Percentiles rank a stretch among this genome's conserved stretches.
Evolutionary conservation across 1,140 invertebrate species (phyloP).

Genomic region (Cephus cinctus): DNA sequence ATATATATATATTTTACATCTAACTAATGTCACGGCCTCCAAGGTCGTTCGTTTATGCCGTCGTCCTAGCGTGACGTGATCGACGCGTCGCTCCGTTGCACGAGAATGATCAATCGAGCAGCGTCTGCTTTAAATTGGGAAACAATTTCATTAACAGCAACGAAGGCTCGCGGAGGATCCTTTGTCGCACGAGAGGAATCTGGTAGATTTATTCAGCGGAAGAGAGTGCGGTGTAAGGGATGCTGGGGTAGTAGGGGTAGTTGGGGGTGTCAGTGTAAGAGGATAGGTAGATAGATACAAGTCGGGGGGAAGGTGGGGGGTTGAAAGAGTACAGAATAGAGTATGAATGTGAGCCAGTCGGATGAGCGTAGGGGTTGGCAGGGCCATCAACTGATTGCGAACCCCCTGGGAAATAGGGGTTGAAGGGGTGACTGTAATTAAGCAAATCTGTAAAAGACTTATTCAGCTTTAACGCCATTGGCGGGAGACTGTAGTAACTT

Average conservation of each 20-base stretch:
- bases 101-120: too few relatives aligned
- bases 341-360: conserved; percentile 13
- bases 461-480: not conserved
- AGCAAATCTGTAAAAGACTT: conserved; percentile 14
- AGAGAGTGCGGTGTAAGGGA: not conserved
- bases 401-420: conserved; percentile 2
- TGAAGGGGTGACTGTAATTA: conserved; percentile 15
- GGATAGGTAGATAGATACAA: too few relatives aligned
- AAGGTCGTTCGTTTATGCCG: too few relatives aligned
- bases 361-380: conserved; percentile 4
- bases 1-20: too few relatives aligned
- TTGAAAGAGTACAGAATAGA: conserved; percentile 10
- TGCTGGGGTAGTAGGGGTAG: not conserved
- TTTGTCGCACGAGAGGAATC: conserved; percentile 19
- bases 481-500: not conserved
- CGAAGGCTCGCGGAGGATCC: conserved; percentile 3
- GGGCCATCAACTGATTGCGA: conserved; percentile 29
- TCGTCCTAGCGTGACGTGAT: too few relatives aligned
- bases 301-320: not conserved
- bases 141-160: conserved; percentile 33
- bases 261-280: conserved; percentile 1
- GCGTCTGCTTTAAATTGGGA: conserved; percentile 26
- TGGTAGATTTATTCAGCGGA: conserved; percentile 18
- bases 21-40: too few relatives aligned
- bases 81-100: too few relatives aligned